Conservation (phyloP, 2,797 vertebrate genomes). For the Heterohyrax brucei region DNA sequence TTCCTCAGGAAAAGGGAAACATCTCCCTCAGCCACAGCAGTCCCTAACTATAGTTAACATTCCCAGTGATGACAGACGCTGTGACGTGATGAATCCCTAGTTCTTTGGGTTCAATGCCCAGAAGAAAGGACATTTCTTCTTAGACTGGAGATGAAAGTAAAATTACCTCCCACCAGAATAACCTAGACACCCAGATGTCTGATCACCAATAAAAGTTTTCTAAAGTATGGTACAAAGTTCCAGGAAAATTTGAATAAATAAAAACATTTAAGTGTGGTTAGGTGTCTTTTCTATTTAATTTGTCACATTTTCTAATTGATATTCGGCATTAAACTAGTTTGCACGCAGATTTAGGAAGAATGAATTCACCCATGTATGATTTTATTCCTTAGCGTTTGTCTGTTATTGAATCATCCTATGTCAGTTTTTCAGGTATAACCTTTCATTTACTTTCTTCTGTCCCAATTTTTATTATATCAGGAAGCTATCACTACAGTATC, state of each 20-base stretch:
- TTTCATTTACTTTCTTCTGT: constrained; percentile 2
- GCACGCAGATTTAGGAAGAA: not conserved
- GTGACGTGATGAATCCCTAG: not conserved
- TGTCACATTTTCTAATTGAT: not conserved
- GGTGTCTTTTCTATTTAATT: not conserved
- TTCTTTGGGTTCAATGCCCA: not conserved
- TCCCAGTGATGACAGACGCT: not conserved
- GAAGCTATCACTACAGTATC: not conserved
- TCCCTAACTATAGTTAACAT: not conserved
- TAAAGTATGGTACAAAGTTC: not conserved
- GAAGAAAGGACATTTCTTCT: not conserved
- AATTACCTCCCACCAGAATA: not conserved
- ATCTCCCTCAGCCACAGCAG: not conserved
- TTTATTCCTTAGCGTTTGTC: not conserved
- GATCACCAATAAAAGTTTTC: not conserved
- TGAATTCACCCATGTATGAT: not conserved
- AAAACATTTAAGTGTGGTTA: not conserved
- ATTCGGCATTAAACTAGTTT: not conserved
- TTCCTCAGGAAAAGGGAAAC: not conserved
- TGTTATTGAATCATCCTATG: not conserved
- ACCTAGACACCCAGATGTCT: not conserved
- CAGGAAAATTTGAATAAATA: constrained; percentile 31
- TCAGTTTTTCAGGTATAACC: not conserved
- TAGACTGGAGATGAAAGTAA: not conserved
- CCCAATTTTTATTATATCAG: not conserved